These are phyloP conservation scores for Trissoscelio sp. DNA, from an alignment of 2,888 invertebrate genomes.

Conservation along the genomic window DNA sequence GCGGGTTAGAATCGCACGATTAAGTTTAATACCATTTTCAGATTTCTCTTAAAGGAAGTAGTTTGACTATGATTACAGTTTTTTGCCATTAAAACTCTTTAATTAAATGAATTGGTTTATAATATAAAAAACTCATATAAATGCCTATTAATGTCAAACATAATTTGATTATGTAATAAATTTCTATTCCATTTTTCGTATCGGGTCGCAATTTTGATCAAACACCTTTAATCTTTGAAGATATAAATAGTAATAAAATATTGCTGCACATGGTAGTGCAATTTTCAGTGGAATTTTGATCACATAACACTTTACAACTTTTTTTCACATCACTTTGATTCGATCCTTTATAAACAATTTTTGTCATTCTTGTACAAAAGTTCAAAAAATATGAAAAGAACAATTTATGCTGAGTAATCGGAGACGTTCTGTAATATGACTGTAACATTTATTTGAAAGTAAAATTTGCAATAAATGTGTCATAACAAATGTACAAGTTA, in stretches of 20 bases:
- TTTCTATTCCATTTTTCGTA: no score
- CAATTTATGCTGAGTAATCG: neutral
- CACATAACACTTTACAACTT: neutral
- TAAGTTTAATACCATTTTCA: constrained; percentile 43
- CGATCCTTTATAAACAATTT: neutral
- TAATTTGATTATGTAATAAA: no score
- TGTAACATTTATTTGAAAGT: neutral
- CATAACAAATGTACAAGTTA: neutral
- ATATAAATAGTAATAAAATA: constrained; percentile 1
- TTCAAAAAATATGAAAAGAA: neutral
- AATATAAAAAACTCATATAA: no score
- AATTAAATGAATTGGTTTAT: no score
- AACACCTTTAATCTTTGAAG: neutral
- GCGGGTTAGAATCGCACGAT: constrained; percentile 65
- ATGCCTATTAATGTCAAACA: no score
- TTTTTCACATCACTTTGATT: neutral
- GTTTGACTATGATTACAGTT: constrained; percentile 11
- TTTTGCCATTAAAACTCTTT: neutral
- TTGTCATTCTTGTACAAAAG: neutral
- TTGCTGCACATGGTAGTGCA: neutral
- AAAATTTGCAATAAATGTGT: neutral
- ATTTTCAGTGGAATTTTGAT: neutral
- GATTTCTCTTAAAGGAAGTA: constrained; percentile 21
- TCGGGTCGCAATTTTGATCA: neutral
- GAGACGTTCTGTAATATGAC: neutral